A percentile compares a stretch with the other conserved stretches of the same genome.
phyloP scores from a whole-genome alignment of 53 echinoderm and acorn worm species.

The Luidia sarsii region DNA sequence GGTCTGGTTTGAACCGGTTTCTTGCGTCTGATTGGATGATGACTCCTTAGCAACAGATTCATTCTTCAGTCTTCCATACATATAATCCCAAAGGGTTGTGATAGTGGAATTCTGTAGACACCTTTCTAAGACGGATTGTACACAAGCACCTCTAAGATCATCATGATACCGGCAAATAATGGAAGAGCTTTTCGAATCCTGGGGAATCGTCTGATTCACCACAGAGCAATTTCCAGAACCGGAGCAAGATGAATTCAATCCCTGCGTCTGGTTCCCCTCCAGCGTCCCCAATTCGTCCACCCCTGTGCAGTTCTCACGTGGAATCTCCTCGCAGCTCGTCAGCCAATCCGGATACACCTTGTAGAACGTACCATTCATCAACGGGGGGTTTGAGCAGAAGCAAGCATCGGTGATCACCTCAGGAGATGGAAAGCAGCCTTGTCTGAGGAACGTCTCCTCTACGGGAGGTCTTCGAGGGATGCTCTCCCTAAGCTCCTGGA shows the following conservation, averaged over 20 bases:
- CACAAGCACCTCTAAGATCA: neutral
- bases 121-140: conserved; percentile 1
- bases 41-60: neutral
- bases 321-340: conserved; percentile 35
- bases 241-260: neutral
- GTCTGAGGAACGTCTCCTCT: conserved; percentile 60
- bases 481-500: conserved; percentile 20
- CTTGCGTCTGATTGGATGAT: conserved; percentile 33
- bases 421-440: conserved; percentile 53
- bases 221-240: conserved; percentile 13
- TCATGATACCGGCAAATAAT: conserved; percentile 13
- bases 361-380: conserved; percentile 50
- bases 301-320: conserved; percentile 58
- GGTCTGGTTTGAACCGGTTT: conserved; percentile 5
- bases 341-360: conserved; percentile 43
- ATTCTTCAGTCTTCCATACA: conserved; percentile 8
- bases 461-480: conserved; percentile 52
- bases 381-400: conserved; percentile 32
- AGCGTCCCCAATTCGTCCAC: conserved; percentile 21
- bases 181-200: neutral
- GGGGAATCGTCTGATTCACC: neutral
- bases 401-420: conserved; percentile 46
- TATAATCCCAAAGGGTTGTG: conserved; percentile 12
- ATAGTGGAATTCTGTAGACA: conserved; percentile 1
- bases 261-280: neutral